Evolutionary conservation across 1,140 invertebrate species (phyloP).

Genomic region (Scaptodrosophila lebanonensis): DNA sequence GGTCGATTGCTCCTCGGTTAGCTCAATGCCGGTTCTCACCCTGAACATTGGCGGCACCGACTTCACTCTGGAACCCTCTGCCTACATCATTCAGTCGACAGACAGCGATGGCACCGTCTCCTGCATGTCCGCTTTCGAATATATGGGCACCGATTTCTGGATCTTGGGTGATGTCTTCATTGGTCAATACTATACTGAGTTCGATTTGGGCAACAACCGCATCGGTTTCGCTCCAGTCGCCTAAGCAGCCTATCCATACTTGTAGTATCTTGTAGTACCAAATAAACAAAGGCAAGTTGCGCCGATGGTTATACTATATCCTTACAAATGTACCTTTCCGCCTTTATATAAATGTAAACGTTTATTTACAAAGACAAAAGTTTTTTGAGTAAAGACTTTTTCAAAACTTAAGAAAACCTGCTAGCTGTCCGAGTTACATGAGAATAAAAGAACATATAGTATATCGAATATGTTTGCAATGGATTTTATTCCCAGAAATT

Average conservation of each 20-base stretch:
- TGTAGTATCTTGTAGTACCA: constrained; percentile 82
- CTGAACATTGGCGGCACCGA: constrained; percentile 48
- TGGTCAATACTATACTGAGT: constrained; percentile 84
- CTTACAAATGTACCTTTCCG: constrained; percentile 6
- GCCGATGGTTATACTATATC: constrained; percentile 82
- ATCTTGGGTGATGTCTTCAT: constrained; percentile 82
- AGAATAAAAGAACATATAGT: too few species aligned
- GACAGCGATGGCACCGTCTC: constrained; percentile 80
- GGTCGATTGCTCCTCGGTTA: constrained; percentile 41
- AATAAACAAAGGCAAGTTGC: constrained; percentile 83
- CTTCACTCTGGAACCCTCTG: constrained; percentile 42
- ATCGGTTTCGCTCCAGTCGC: constrained; percentile 80
- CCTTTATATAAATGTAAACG: too few species aligned
- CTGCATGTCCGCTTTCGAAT: constrained; percentile 94
- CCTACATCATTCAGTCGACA: constrained; percentile 78
- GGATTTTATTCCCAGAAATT: too few species aligned
- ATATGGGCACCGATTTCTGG: constrained; percentile 78
- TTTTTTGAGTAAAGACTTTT: too few species aligned
- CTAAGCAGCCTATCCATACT: constrained; percentile 9
- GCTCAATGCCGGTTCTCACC: constrained; percentile 37
- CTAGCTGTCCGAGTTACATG: background rate
- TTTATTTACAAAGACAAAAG: too few species aligned
- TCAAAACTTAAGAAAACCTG: background rate
- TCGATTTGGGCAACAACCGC: constrained; percentile 83
- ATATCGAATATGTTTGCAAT: too few species aligned